Percentiles rank a stretch among this genome's conserved stretches.
Evolutionary conservation across 2,888 invertebrate species (phyloP).

Genomic region (Antitype chi): DNA sequence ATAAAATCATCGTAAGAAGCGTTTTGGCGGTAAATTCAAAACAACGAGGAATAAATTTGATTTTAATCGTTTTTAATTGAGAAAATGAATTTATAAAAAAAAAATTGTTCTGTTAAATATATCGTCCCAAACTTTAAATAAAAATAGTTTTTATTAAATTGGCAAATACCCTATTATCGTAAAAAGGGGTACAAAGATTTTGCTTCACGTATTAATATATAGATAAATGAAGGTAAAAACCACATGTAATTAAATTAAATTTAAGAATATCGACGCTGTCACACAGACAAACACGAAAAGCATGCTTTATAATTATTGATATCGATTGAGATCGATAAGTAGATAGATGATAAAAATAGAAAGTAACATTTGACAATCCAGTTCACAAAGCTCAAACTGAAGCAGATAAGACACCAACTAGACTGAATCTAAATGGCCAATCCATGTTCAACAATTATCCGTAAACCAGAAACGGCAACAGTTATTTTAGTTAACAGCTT

Average conservation of each 20-base stretch:
- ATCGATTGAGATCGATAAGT: not conserved
- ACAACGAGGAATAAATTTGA: no score
- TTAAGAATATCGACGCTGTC: not conserved
- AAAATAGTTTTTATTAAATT: no score
- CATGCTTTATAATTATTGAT: not conserved
- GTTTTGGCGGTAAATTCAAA: no score
- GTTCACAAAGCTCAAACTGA: not conserved
- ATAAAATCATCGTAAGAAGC: no score
- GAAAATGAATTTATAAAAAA: no score
- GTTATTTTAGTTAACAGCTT: slow-evolving; percentile 18
- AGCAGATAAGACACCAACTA: not conserved
- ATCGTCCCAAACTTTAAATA: no score
- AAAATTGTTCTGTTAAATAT: no score
- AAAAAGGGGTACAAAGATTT: no score
- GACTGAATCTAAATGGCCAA: not conserved
- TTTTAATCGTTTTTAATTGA: no score
- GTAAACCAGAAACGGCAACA: slow-evolving; percentile 3
- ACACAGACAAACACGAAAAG: not conserved
- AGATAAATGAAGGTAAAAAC: not conserved
- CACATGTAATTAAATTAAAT: not conserved
- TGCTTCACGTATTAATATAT: no score
- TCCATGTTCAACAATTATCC: slow-evolving; percentile 17
- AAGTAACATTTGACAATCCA: not conserved
- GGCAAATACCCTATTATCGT: no score
- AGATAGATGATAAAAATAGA: not conserved